Base-by-base conservation (phyloP, 2,797 vertebrate species). In the Dryobates pubescens region DNA sequence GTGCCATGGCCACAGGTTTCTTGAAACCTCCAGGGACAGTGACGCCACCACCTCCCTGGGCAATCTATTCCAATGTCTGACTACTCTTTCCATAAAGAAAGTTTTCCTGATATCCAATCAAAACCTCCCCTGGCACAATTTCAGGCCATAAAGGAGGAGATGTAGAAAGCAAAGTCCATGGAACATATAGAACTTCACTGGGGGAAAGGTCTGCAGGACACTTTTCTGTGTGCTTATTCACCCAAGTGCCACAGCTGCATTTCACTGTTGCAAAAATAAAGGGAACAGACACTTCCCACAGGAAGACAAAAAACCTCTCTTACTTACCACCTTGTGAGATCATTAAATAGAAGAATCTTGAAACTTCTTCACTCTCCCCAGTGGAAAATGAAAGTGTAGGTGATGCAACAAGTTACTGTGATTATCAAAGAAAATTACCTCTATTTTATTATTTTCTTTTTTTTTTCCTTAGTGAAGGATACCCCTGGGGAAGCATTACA, bases 241-340 rank as follows among this genome's bases (percentile, higher is more conserved):
- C 36, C 29, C 18, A 45, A 45, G 2, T 56, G 16, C 93, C 45
- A 69, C 22, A 92, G 29, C 29, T 43, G 43, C 69, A 76, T 62
- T 88, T 83, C 51, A 47, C 17, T 74, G 8, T 43, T 83, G 56
- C 61, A 87, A 73, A 86, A 81, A 71, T 71, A 70, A 91, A 77
- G 75, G 87, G 71, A 86, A 73, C 43, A 91, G 69, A 71, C 45
- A 73, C 78, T 85, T 92, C 75, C 38, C 53, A 69, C 45, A 89
- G 71, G 82, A 92, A 58, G 45, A 88, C 20, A 53, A 88, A 73
- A 89, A 88, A 30, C 23, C 59, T 78, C 43, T 32, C 20, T 41
- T 53, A 34, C 67, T 86, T 86, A 36, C 20, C 5, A 36, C 2
- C 3, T 62, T 82, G 82, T 17, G 18, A 85, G 26, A 17, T 77